These are phyloP conservation scores for Trematocara marginatum DNA, from an alignment of 2,113 vertebrate species.

Conservation along the genomic window DNA sequence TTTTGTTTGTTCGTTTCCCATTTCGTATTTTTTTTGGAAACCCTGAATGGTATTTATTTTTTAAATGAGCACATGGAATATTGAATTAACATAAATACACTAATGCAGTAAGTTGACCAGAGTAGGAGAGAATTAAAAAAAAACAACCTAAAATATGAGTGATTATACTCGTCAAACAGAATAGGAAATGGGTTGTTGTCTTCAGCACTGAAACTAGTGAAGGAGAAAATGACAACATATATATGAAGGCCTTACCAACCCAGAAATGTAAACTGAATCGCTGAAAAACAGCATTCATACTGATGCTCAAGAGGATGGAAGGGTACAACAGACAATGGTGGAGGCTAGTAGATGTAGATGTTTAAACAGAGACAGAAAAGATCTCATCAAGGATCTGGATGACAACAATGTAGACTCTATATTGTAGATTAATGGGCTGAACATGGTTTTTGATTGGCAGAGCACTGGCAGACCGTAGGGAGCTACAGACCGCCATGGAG, in stretches of 20 bases:
- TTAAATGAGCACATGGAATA: neutral
- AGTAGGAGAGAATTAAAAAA: rapidly evolving
- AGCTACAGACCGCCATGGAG: neutral
- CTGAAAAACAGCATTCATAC: neutral
- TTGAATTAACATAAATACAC: neutral
- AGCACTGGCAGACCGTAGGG: neutral
- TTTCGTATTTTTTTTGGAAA: neutral
- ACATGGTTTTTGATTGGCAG: neutral
- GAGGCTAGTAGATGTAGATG: neutral
- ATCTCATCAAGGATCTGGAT: neutral
- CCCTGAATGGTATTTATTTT: neutral
- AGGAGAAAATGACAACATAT: neutral
- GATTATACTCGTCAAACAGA: neutral
- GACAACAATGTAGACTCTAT: neutral
- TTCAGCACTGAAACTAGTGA: neutral
- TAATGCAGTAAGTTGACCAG: neutral
- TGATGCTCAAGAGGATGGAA: neutral
- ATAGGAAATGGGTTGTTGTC: neutral
- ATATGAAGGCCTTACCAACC: neutral
- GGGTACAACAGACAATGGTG: neutral
- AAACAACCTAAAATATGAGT: neutral
- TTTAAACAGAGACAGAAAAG: neutral
- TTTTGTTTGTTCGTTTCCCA: neutral
- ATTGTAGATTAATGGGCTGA: neutral
- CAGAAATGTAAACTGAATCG: neutral